phyloP scores from a whole-genome alignment of 2,888 invertebrate species.

The Aphrophora alni region DNA sequence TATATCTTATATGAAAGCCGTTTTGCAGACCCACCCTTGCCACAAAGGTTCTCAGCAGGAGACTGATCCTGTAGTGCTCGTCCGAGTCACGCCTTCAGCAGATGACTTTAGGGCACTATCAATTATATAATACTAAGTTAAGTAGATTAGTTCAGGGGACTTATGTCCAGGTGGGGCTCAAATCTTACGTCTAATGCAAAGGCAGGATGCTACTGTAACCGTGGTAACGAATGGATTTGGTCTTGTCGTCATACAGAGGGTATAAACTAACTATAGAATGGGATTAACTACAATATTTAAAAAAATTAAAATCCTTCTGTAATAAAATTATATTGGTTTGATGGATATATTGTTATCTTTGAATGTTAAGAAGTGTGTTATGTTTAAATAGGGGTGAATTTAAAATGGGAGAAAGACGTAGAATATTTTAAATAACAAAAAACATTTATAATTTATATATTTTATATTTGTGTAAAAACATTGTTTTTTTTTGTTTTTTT shows the following conservation, averaged over 20 bases:
- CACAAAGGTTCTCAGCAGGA: background rate
- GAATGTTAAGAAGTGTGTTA: too few relatives aligned
- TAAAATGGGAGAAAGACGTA: too few relatives aligned
- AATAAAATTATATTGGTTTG: background rate
- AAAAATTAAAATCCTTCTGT: background rate
- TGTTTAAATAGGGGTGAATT: too few relatives aligned
- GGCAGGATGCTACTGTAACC: background rate
- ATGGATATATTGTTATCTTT: background rate
- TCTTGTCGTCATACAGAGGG: background rate
- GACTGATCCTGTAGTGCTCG: background rate
- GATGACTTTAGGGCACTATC: background rate
- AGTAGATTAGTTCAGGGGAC: background rate
- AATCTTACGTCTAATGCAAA: too few relatives aligned
- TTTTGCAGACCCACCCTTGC: background rate
- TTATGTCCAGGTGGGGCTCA: background rate
- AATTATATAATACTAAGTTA: background rate
- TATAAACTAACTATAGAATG: background rate
- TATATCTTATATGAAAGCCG: background rate
- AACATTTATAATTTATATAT: too few relatives aligned
- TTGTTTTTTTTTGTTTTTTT: too few relatives aligned
- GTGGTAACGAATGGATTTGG: background rate
- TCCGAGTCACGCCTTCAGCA: background rate
- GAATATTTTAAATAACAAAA: too few relatives aligned
- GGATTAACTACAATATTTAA: background rate
- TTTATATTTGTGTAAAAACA: too few relatives aligned